Evolutionary conservation across 2,888 invertebrate species (phyloP).

Genomic region (Limnephilus auricula): DNA sequence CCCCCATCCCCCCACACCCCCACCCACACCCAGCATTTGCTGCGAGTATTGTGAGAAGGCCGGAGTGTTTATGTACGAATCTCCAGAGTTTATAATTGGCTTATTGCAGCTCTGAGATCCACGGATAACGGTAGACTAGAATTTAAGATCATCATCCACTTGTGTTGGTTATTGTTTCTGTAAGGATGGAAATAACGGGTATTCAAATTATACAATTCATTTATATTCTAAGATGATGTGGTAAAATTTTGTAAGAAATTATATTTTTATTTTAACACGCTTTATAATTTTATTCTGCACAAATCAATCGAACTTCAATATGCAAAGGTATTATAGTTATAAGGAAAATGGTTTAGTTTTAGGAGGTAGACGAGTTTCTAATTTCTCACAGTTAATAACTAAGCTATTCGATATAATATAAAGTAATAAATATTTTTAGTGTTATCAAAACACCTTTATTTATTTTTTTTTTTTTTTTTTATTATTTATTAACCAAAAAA

Average conservation of each 20-base stretch:
- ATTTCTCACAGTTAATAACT: too few relatives aligned
- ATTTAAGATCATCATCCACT: not conserved
- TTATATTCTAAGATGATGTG: not conserved
- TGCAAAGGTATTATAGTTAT: too few relatives aligned
- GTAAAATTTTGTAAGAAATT: not conserved
- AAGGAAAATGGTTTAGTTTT: too few relatives aligned
- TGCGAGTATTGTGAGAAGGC: slow-evolving; percentile 30
- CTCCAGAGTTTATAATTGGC: slow-evolving; percentile 41
- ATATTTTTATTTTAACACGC: not conserved
- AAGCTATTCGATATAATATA: too few relatives aligned
- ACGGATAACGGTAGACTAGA: not conserved
- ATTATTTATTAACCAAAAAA: too few relatives aligned
- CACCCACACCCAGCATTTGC: not conserved
- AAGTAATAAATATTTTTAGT: too few relatives aligned
- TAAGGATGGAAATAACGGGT: not conserved
- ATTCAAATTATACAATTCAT: not conserved
- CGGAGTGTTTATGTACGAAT: slow-evolving; percentile 30
- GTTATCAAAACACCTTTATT: too few relatives aligned
- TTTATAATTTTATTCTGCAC: too few relatives aligned
- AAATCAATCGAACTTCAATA: too few relatives aligned
- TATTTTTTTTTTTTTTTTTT: too few relatives aligned
- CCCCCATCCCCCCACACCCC: not conserved
- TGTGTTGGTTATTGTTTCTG: not conserved
- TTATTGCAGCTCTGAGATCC: slow-evolving; percentile 18
- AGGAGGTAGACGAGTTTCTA: too few relatives aligned